phyloP scores from a whole-genome alignment of 2,797 vertebrate genomes.

The Anguilla anguilla region DNA sequence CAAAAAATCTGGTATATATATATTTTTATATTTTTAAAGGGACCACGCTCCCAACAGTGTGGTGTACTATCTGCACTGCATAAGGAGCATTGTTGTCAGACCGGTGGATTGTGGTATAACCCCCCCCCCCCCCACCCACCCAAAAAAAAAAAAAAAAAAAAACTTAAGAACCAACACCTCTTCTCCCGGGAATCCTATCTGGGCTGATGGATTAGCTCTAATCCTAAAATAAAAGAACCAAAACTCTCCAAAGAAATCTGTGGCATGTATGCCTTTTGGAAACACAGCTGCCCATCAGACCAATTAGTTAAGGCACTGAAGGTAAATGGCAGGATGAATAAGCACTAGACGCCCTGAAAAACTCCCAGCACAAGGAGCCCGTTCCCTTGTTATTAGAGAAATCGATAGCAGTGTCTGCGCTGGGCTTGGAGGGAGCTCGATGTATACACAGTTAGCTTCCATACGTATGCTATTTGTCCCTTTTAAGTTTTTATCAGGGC shows the following conservation, averaged over 20 bases:
- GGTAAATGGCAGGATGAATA: conserved; percentile 50
- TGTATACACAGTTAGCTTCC: conserved; percentile 10
- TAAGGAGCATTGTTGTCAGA: conserved; percentile 48
- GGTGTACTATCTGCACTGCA: conserved; percentile 29
- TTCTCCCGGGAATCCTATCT: conserved; percentile 58
- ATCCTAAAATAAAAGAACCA: conserved; percentile 58
- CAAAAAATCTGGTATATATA: conserved; percentile 43
- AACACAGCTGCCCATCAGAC: conserved; percentile 62
- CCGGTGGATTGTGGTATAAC: conserved; percentile 37
- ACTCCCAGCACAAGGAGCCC: conserved; percentile 42
- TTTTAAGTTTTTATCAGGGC: conserved; percentile 30
- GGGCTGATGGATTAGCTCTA: conserved; percentile 61
- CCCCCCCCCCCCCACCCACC: conserved; percentile 32
- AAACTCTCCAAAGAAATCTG: conserved; percentile 58
- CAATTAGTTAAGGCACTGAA: conserved; percentile 47
- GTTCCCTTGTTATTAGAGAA: conserved; percentile 52
- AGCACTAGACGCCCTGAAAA: conserved; percentile 46
- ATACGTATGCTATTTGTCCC: conserved; percentile 21
- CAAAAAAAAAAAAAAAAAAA: conserved; percentile 38
- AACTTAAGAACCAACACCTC: conserved; percentile 41
- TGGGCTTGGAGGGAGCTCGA: neutral
- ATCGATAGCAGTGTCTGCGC: conserved; percentile 47
- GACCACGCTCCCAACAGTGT: conserved; percentile 28
- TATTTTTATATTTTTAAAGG: conserved; percentile 35
- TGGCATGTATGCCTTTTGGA: conserved; percentile 60